These are phyloP conservation scores for Setipinna tenuifilis DNA, from an alignment of 2,797 vertebrate genomes.

Conservation along the genomic window DNA sequence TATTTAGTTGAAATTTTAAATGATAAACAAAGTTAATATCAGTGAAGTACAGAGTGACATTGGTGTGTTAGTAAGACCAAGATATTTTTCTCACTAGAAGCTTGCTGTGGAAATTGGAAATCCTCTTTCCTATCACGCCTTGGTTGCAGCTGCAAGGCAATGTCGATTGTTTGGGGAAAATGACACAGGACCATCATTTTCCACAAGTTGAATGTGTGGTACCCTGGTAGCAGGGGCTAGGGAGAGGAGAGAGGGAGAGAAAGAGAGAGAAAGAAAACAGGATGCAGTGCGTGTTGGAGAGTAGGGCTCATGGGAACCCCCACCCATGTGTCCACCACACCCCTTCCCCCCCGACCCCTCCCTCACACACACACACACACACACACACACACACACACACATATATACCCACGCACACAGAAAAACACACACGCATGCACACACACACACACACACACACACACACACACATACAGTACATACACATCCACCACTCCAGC, in stretches of 20 bases:
- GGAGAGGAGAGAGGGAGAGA: neutral
- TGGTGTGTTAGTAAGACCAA: neutral
- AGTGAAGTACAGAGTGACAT: neutral
- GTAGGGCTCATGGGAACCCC: constrained; percentile 35
- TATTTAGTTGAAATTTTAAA: neutral
- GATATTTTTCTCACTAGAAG: constrained; percentile 53
- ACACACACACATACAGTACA: neutral
- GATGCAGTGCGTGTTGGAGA: constrained; percentile 57
- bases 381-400: too few relatives aligned
- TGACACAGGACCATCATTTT: constrained; percentile 64
- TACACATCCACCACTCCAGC: neutral
- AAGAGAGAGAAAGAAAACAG: constrained; percentile 55
- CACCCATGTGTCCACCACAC: neutral
- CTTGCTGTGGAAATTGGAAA: constrained; percentile 60
- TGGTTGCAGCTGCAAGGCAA: constrained; percentile 39
- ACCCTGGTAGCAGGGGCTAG: constrained; percentile 53
- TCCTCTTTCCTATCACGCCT: constrained; percentile 53
- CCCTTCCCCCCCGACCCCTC: neutral
- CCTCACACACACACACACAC: neutral
- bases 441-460: neutral
- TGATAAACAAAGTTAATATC: neutral
- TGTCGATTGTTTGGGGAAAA: constrained; percentile 54
- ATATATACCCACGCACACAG: neutral
- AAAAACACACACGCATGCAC: neutral
- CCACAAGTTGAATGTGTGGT: constrained; percentile 58